phyloP scores from a whole-genome alignment of 2,888 invertebrate species.

The Cheilosia vernalis region DNA sequence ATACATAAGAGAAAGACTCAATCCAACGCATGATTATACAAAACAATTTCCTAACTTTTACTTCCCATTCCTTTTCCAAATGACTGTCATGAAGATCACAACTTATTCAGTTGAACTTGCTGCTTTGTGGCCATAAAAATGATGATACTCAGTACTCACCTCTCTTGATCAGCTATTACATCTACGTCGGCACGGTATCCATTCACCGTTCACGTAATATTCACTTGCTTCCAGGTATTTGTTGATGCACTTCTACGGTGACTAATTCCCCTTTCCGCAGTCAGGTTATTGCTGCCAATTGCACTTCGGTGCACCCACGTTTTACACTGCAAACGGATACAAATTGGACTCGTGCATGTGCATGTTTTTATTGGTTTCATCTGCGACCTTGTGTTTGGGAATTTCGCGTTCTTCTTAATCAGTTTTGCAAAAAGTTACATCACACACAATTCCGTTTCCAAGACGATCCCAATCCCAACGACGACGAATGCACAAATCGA shows the following conservation, averaged over 20 bases:
- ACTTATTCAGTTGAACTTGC: not conserved
- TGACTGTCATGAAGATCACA: slow-evolving; percentile 3
- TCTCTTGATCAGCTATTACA: not conserved
- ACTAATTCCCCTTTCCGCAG: not conserved
- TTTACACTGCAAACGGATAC: too few species aligned
- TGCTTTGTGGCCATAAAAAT: not conserved
- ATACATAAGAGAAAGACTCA: too few species aligned
- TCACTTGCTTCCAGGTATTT: not conserved
- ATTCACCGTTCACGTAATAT: slow-evolving; percentile 2
- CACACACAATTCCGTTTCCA: too few species aligned
- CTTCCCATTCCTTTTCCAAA: slow-evolving; percentile 6
- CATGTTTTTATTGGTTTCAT: too few species aligned
- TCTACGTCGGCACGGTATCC: not conserved
- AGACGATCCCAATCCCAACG: too few species aligned
- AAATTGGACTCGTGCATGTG: too few species aligned
- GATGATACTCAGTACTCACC: not conserved
- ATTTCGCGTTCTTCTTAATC: too few species aligned
- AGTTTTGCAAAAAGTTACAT: too few species aligned
- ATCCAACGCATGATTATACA: too few species aligned
- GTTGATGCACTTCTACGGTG: not conserved
- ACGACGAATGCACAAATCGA: too few species aligned
- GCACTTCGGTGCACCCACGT: not conserved
- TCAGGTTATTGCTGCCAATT: not conserved
- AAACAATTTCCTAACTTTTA: not conserved
- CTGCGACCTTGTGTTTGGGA: too few species aligned